Evolutionary conservation across 2,888 invertebrate species (phyloP), one percentile per base, ranked within the genome.

Genomic region (Hydriomena furcata): DNA sequence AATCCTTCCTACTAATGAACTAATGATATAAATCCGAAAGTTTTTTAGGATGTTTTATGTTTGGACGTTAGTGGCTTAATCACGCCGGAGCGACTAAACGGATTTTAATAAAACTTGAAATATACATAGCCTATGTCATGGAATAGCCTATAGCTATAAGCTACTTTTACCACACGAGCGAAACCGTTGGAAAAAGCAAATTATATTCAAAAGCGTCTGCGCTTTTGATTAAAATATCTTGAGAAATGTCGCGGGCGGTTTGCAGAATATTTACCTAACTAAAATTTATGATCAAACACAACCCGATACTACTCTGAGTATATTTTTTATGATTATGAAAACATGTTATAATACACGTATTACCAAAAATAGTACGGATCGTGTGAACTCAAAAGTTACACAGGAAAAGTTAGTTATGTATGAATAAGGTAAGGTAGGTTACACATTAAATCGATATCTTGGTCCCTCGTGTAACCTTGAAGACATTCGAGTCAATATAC

Each of bases 171-270:
- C n/a, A n/a, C n/a, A n/a, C n/a, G n/a, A n/a, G n/a, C n/a, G n/a
- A n/a, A n/a, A n/a, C n/a, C n/a, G n/a, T n/a, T n/a, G n/a, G n/a
- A n/a, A n/a, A n/a, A n/a, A 3, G 17, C 4, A 17, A 3, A 17
- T 4, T 17, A n/a, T 49, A 52, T 58, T 57, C 60, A 64, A 65
- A 66, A 61, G 60, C 48, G 48, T 53, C 55, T 46, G 43, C 37
- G 28, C 34, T 49, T 60, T 53, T 53, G 51, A 49, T 46, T 46
- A 38, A 55, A 54, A 55, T 53, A 55, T 54, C 46, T 34, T 35
- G 52, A 56, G 44, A 52, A 57, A 58, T 47, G 53, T 55, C 55
- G 52, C 43, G 44, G 30, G 37, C 10, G 13, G 35, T 28, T 17
- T 17, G 10, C 42, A 24, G 35, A 24, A 24, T 13, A n/a, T n/a